Conservation (phyloP, 2,888 invertebrate species). For the Tetropium fuscum region DNA sequence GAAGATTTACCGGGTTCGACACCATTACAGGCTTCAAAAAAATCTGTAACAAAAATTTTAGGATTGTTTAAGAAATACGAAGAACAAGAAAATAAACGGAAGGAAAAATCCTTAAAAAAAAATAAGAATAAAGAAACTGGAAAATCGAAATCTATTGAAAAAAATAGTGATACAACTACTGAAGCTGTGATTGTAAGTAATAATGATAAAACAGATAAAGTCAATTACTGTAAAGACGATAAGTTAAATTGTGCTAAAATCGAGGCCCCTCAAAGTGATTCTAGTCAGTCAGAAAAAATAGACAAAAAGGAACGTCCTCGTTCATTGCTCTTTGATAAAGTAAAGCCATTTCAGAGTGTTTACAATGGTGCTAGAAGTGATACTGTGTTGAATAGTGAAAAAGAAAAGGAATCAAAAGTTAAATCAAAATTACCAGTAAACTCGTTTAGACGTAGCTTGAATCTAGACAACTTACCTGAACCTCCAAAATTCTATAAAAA, state of each 20-base stretch:
- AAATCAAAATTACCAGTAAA: constrained; percentile 62
- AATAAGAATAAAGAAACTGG: constrained; percentile 48
- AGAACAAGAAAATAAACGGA: constrained; percentile 66
- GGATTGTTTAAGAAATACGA: constrained; percentile 83
- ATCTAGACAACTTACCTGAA: constrained; percentile 57
- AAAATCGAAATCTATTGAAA: constrained; percentile 40
- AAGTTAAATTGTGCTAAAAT: constrained; percentile 20
- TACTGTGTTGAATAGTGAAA: constrained; percentile 37
- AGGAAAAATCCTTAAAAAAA: constrained; percentile 47
- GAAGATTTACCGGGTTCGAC: constrained; percentile 71
- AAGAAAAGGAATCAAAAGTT: constrained; percentile 44
- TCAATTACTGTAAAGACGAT: constrained; percentile 37
- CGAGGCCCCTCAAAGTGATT: constrained; percentile 30
- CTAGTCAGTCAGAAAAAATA: constrained; percentile 48
- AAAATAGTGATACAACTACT: constrained; percentile 52
- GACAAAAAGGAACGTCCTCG: constrained; percentile 69
- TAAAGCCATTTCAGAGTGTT: constrained; percentile 66
- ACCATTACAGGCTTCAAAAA: constrained; percentile 71
- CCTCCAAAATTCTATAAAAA: constrained; percentile 47
- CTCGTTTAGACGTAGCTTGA: constrained; percentile 61
- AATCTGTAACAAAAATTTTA: constrained; percentile 80
- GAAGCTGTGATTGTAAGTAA: constrained; percentile 49
- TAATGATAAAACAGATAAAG: constrained; percentile 40
- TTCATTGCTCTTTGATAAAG: constrained; percentile 69
- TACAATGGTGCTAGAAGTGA: constrained; percentile 68